These are phyloP conservation scores for Sarotherodon lohbergeri DNA, from an alignment of 2,113 vertebrate genomes.

Conservation along the genomic window DNA sequence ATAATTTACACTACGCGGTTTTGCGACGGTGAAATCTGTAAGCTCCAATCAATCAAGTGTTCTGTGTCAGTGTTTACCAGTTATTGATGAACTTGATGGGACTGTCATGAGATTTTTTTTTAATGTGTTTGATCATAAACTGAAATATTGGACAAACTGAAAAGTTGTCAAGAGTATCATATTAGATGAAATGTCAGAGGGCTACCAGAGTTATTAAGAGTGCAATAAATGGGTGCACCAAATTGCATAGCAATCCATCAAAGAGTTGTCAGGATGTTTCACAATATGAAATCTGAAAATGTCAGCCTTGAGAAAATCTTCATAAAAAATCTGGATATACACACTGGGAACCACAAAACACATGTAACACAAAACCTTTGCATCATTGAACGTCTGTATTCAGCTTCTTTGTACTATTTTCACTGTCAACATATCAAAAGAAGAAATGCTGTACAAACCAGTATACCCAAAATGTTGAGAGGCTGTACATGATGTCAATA, in stretches of 20 bases:
- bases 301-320: not conserved
- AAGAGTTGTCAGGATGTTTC: not conserved
- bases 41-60: not conserved
- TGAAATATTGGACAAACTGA: not conserved
- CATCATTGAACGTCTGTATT: not conserved
- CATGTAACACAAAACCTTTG: not conserved
- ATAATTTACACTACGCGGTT: not conserved
- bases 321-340: not conserved
- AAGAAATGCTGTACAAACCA: not conserved
- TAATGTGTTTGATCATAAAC: not conserved
- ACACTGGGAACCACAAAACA: not conserved
- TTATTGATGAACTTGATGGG: not conserved
- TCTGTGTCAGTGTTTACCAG: not conserved
- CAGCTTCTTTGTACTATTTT: not conserved
- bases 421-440: not conserved
- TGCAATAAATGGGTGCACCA: not conserved
- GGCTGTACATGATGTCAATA: not conserved
- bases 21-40: not conserved
- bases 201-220: not conserved
- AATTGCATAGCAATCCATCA: not conserved
- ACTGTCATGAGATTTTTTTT: not conserved
- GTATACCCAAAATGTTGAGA: not conserved
- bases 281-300: not conserved
- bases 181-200: not conserved
- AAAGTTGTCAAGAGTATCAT: not conserved